Conservation (phyloP, 2,113 vertebrate genomes). For the Oostethus manadensis region DNA sequence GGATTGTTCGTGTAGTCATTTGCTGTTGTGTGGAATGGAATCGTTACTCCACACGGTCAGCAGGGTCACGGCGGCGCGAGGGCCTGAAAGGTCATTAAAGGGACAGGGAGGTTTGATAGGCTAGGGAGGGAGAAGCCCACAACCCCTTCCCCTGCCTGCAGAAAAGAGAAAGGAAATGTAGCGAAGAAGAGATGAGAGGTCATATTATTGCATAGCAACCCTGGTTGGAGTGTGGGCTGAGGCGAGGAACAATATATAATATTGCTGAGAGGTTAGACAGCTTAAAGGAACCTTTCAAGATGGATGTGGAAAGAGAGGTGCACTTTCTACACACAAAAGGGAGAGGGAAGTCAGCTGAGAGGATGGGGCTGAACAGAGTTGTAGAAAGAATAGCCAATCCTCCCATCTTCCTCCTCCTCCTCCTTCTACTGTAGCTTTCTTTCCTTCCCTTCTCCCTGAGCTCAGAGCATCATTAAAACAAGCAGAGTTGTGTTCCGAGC, state of each 20-base stretch:
- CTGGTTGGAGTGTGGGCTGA: conserved; percentile 71
- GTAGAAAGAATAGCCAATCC: conserved; percentile 52
- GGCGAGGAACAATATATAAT: conserved; percentile 69
- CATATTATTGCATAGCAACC: conserved; percentile 71
- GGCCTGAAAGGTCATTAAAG: conserved; percentile 62
- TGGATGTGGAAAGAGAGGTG: conserved; percentile 68
- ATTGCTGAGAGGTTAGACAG: conserved; percentile 69
- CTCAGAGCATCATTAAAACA: conserved; percentile 73
- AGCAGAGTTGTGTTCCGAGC: conserved; percentile 68
- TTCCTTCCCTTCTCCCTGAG: conserved; percentile 49
- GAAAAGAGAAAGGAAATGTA: conserved; percentile 53
- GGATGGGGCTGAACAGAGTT: conserved; percentile 50
- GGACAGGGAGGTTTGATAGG: conserved; percentile 47
- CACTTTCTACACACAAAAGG: conserved; percentile 56
- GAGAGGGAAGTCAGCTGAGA: conserved; percentile 49
- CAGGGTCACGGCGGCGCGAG: conserved; percentile 52
- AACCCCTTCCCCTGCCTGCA: conserved; percentile 56
- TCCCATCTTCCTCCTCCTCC: conserved; percentile 52
- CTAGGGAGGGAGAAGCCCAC: conserved; percentile 40
- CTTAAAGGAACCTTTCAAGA: conserved; percentile 72
- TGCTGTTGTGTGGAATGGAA: conserved; percentile 63
- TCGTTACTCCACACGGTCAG: conserved; percentile 55
- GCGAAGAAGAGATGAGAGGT: conserved; percentile 65
- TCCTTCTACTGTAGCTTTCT: conserved; percentile 29
- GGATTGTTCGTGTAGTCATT: conserved; percentile 39